Evolutionary conservation across 1,140 invertebrate genomes (phyloP).

Genomic region (Hylaeus volcanicus): DNA sequence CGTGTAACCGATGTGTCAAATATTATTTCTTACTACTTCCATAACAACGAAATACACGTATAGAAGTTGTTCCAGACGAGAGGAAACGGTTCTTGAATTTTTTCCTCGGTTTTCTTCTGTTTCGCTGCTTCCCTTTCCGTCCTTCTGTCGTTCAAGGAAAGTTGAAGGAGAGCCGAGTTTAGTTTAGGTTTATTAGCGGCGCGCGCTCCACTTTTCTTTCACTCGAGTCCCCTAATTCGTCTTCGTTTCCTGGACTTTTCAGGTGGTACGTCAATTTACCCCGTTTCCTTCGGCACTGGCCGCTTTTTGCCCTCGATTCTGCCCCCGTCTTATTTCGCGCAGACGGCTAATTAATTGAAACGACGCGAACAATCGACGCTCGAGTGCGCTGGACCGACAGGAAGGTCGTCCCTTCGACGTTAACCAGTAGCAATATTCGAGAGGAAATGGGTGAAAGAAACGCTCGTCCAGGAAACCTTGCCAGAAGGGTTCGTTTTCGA

Average conservation of each 20-base stretch:
- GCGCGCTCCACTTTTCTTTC: slow-evolving; percentile 1
- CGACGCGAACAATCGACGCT: background rate
- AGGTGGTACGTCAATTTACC: slow-evolving; percentile 45
- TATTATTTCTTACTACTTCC: too few relatives aligned
- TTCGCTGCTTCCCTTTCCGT: background rate
- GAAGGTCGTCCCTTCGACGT: background rate
- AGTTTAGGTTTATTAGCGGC: slow-evolving; percentile 53
- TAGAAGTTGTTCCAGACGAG: slow-evolving; percentile 44
- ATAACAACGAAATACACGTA: background rate
- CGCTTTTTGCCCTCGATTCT: background rate
- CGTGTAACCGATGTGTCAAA: too few relatives aligned
- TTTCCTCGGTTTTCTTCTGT: slow-evolving; percentile 8
- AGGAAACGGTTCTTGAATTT: slow-evolving; percentile 23
- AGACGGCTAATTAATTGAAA: slow-evolving; percentile 35
- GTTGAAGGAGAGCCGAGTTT: slow-evolving; percentile 22
- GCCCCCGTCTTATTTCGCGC: background rate
- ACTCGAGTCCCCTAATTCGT: background rate
- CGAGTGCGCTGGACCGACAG: too few relatives aligned
- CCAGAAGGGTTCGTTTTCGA: too few relatives aligned
- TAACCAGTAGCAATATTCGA: background rate
- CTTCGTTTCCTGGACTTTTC: slow-evolving; percentile 21
- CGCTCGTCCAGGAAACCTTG: too few relatives aligned
- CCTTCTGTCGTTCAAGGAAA: slow-evolving; percentile 27
- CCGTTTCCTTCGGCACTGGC: background rate
- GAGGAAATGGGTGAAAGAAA: too few relatives aligned